Evolutionary conservation across 2,797 vertebrate genomes (phyloP).

Genomic region (Brachymystax lenok): DNA sequence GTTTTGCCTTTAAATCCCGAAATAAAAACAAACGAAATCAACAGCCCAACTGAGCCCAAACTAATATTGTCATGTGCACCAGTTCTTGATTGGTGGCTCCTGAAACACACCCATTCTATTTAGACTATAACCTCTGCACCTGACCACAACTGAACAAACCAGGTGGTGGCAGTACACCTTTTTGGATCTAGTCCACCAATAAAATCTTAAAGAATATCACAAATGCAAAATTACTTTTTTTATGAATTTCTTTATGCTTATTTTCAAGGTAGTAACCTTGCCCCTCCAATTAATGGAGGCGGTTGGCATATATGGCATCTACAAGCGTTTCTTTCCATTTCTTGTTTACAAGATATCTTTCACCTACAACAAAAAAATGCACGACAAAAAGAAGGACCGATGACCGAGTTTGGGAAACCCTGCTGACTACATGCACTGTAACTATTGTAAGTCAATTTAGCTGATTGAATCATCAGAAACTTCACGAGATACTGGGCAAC

Average conservation of each 20-base stretch:
- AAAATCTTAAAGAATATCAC: no score
- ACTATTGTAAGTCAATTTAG: neutral
- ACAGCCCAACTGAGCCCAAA: neutral
- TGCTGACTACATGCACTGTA: neutral
- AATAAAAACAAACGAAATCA: neutral
- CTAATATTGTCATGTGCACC: neutral
- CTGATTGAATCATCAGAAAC: neutral
- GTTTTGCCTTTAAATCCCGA: no score
- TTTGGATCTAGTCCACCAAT: neutral
- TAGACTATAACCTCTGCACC: neutral
- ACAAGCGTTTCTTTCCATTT: constrained; percentile 74
- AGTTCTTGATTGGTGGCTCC: neutral
- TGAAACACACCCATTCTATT: neutral
- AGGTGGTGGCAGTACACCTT: neutral
- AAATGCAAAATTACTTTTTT: constrained; percentile 43
- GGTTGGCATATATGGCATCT: constrained; percentile 59
- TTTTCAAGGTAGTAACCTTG: constrained; percentile 50
- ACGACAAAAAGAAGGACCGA: constrained; percentile 64
- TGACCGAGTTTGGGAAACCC: no score
- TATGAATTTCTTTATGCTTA: constrained; percentile 35
- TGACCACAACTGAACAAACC: neutral
- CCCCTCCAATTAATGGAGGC: constrained; percentile 64
- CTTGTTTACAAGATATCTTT: constrained; percentile 34
- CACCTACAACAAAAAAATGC: constrained; percentile 68
- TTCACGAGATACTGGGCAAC: neutral